These are phyloP conservation scores for Ochropacha duplaris DNA, from an alignment of 2,888 invertebrate species.

Conservation along the genomic window DNA sequence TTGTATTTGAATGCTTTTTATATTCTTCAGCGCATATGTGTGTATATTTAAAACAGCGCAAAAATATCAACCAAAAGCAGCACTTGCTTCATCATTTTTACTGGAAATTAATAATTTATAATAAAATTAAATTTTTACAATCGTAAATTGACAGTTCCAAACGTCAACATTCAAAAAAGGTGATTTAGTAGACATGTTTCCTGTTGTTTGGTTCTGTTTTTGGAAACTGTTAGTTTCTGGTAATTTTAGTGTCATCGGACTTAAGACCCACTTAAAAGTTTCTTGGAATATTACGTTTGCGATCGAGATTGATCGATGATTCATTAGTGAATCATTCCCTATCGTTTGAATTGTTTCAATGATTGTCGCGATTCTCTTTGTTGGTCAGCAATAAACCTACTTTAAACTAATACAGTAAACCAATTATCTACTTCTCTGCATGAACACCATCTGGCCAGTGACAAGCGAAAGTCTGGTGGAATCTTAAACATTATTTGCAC, in stretches of 20 bases:
- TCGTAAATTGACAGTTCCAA: too few relatives aligned
- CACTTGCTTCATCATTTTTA: too few relatives aligned
- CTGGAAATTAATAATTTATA: too few relatives aligned
- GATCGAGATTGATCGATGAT: slow-evolving; percentile 44
- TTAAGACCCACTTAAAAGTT: slow-evolving; percentile 31
- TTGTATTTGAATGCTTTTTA: too few relatives aligned
- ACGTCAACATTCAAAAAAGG: too few relatives aligned
- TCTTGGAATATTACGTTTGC: slow-evolving; percentile 34
- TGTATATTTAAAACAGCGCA: too few relatives aligned
- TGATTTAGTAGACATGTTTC: neutral
- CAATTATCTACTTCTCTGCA: slow-evolving; percentile 39
- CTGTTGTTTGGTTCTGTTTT: neutral
- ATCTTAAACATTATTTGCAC: slow-evolving; percentile 45
- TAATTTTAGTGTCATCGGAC: slow-evolving; percentile 19
- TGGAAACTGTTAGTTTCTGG: slow-evolving; percentile 8
- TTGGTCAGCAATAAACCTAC: slow-evolving; percentile 29
- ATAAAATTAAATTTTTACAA: too few relatives aligned
- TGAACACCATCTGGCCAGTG: slow-evolving; percentile 40
- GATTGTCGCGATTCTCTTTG: slow-evolving; percentile 31
- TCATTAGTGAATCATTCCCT: slow-evolving; percentile 42
- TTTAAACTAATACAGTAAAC: slow-evolving; percentile 28
- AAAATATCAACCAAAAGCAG: too few relatives aligned
- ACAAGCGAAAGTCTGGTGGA: slow-evolving; percentile 61
- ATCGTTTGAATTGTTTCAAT: slow-evolving; percentile 26
- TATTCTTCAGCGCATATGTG: too few relatives aligned